Base-by-base conservation (phyloP, 2,113 vertebrate species). In the Ptilonorhynchus violaceus region DNA sequence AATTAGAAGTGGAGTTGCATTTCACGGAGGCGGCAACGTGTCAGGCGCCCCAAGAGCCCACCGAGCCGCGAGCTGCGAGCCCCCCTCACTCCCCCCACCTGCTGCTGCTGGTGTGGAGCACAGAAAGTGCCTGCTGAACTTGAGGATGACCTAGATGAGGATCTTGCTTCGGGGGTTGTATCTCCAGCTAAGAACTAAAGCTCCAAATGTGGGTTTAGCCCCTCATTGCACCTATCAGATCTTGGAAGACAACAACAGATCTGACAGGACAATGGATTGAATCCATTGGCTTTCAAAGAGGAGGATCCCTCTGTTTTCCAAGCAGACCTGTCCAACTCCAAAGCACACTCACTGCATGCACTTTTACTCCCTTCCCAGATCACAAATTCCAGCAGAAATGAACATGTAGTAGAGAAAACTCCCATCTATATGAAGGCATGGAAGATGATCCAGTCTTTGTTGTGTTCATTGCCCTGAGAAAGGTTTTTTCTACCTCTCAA, bases 1-100 rank as follows among this genome's bases (percentile, higher is more conserved):
- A 95, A 96, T 96, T 96, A 94, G 96, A 94, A 91, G 91, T 85
- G 46, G 95, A 96, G 76, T 66, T 92, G 91, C 76, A 66, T 94
- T 95, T 94, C 87, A 93, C 53, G 91, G 94, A 93, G 73, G 93
- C 88, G 84, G 83, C 52, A 28, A 78, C 10, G 13, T 63, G 76
- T 77, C 88, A 93, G 82, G 73, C 6, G 6, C 44, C 82, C 82
- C 72, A 73, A 81, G 90, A 93, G 92, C 37, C 92, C 83, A 69
- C 41, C 55, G 44, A 59, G 92, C 96, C 85, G 70, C 35, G 22
- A 82, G 92, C 88, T 73, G 16, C 24, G 30, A 58, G 44, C 90
- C 30, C 37, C 74, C 46, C 58, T 60, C 64, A 0, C 47, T 75
- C 41, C 15, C 21, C 37, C 52, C 78, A 47, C 87, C 59, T 78